A percentile compares a stretch with the other conserved stretches of the same genome.
Conservation (phyloP, 1,140 invertebrate genomes). For the Prorops nasuta region DNA sequence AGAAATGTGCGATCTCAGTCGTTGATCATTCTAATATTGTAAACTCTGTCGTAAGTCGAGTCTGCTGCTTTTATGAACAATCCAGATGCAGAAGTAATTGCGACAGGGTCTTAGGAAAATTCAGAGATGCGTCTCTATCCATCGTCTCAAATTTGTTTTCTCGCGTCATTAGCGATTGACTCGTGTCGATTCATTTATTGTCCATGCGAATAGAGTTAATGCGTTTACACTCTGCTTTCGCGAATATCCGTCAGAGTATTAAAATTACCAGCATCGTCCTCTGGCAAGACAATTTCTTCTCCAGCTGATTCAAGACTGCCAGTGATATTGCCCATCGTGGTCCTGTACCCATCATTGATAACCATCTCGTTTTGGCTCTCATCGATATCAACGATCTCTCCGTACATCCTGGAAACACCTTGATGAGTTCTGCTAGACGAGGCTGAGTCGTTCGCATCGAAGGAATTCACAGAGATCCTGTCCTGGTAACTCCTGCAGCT, state of each 20-base stretch:
- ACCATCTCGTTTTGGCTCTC: neutral
- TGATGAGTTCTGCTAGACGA: neutral
- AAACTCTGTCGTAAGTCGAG: too few species aligned
- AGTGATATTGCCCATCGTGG: neutral
- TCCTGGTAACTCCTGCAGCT: slow-evolving; percentile 19
- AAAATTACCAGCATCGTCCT: slow-evolving; percentile 41
- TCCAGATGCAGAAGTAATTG: too few species aligned
- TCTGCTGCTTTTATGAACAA: too few species aligned
- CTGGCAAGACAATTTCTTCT: slow-evolving; percentile 20
- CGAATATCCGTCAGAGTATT: slow-evolving; percentile 46
- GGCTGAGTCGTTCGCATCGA: neutral
- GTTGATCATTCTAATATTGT: too few species aligned
- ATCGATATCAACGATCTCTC: slow-evolving; percentile 6
- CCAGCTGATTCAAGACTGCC: slow-evolving; percentile 3
- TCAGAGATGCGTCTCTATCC: too few species aligned
- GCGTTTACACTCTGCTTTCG: slow-evolving; percentile 46
- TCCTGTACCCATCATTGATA: neutral
- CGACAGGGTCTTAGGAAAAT: too few species aligned
- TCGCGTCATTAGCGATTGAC: too few species aligned
- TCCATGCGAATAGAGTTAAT: neutral
- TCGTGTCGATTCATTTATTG: too few species aligned
- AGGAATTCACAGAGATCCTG: slow-evolving; percentile 12
- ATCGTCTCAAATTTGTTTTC: too few species aligned
- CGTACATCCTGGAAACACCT: slow-evolving; percentile 7
- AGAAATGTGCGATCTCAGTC: too few species aligned